phyloP scores from a whole-genome alignment of 2,888 invertebrate species.

The Cheilosia vulpina region DNA sequence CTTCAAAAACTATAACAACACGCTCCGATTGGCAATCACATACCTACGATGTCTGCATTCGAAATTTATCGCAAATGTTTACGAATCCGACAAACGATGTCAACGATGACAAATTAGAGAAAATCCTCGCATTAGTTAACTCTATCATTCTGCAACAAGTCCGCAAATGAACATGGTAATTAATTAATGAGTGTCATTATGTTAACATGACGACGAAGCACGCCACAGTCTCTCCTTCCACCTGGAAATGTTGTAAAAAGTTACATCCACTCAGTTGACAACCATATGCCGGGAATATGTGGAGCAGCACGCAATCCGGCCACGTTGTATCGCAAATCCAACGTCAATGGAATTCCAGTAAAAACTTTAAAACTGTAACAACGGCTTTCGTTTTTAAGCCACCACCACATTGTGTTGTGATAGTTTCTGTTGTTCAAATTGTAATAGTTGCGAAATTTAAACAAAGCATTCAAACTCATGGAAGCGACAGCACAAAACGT shows the following conservation, averaged over 20 bases:
- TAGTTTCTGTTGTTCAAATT: not conserved
- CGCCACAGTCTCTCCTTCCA: not conserved
- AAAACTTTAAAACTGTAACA: not conserved
- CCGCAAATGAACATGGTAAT: constrained; percentile 34
- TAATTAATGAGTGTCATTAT: constrained; percentile 34
- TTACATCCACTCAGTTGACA: not conserved
- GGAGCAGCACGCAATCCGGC: not conserved
- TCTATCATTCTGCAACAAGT: constrained; percentile 23
- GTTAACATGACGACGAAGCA: constrained; percentile 22
- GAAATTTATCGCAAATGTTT: constrained; percentile 18
- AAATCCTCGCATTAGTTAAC: constrained; percentile 33
- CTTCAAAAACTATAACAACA: not conserved
- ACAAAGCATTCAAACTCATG: not conserved
- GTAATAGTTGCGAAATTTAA: not conserved
- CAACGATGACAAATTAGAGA: constrained; percentile 33
- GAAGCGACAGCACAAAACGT: not conserved
- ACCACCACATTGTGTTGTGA: not conserved
- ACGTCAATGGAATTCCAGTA: not conserved
- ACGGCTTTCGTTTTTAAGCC: not conserved
- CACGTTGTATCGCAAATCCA: not conserved
- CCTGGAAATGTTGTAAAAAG: constrained; percentile 6
- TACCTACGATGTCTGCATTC: not conserved
- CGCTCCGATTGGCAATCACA: constrained; percentile 1
- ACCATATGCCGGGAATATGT: not conserved
- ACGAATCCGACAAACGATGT: constrained; percentile 19